Percentiles rank a stretch among this genome's conserved stretches.
These are phyloP conservation scores for Hemiprocne comata DNA, from an alignment of 2,113 vertebrate genomes.

Conservation along the genomic window DNA sequence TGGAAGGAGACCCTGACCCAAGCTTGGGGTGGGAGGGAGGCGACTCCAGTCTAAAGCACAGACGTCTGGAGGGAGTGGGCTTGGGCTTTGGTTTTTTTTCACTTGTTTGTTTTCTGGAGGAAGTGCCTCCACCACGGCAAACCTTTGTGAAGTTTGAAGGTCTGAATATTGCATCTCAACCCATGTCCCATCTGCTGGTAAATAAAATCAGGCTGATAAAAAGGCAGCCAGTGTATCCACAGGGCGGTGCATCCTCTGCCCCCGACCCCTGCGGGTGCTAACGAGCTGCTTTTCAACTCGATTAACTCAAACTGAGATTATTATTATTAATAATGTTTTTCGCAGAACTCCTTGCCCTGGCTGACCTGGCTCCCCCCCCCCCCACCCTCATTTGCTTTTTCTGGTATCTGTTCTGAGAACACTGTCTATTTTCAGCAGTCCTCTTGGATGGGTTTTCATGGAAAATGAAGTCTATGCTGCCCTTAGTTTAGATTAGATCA, in stretches of 20 bases:
- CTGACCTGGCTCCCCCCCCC: not conserved
- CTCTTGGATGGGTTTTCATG: conserved; percentile 46
- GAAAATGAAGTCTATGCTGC: conserved; percentile 13
- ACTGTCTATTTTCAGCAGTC: conserved; percentile 46
- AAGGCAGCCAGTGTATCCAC: accelerated
- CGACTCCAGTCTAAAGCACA: not conserved
- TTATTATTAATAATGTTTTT: not conserved
- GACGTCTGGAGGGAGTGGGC: not conserved
- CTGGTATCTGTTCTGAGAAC: conserved; percentile 48
- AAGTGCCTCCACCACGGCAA: not conserved
- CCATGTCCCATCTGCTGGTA: not conserved
- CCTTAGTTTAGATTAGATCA: conserved; percentile 43
- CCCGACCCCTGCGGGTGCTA: accelerated
- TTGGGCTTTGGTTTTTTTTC: not conserved
- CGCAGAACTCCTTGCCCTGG: not conserved
- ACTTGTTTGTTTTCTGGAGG: not conserved
- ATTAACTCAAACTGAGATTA: not conserved
- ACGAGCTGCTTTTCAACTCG: not conserved
- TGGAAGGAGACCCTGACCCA: not conserved
- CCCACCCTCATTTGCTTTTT: not conserved
- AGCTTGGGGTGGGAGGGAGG: accelerated
- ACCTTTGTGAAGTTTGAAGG: not conserved
- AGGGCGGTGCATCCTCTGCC: not conserved
- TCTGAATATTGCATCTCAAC: not conserved
- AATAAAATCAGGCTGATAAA: not conserved